Evolutionary conservation across 1,140 invertebrate species (phyloP).

Genomic region (Eriocheir sinensis): DNA sequence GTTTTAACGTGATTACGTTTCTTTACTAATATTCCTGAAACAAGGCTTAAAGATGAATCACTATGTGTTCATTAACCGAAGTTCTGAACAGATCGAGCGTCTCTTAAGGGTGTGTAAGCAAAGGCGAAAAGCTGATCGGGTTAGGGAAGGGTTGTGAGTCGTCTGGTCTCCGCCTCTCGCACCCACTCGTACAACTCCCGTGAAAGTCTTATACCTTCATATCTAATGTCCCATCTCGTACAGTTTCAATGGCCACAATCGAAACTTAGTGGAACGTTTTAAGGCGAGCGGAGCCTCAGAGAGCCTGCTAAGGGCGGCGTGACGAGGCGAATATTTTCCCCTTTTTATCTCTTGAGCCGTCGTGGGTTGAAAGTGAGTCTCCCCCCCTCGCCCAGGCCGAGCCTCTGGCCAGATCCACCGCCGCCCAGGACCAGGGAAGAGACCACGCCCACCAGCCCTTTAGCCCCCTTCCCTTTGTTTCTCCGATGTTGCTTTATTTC

Average conservation of each 20-base stretch:
- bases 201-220: slow-evolving; percentile 46
- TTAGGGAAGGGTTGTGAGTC: neutral
- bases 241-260: slow-evolving; percentile 63
- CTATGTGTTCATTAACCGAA: neutral
- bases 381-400: slow-evolving; percentile 35
- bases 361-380: slow-evolving; percentile 60
- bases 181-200: neutral
- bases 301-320: slow-evolving; percentile 63
- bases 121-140: neutral
- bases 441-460: slow-evolving; percentile 26
- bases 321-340: slow-evolving; percentile 69
- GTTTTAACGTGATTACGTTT: too few species aligned
- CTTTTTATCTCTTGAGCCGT: slow-evolving; percentile 55
- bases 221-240: slow-evolving; percentile 57
- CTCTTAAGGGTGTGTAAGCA: neutral
- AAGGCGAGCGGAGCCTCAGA: slow-evolving; percentile 41
- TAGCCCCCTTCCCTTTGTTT: neutral
- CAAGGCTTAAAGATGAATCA: neutral
- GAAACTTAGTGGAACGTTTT: slow-evolving; percentile 59
- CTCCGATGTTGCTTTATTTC: neutral
- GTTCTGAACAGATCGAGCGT: neutral
- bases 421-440: neutral
- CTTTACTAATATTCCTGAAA: neutral
- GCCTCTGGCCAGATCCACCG: slow-evolving; percentile 53
- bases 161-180: neutral